Evolutionary conservation across 92 coral and sea anemone species (phyloP), one percentile per base, ranked within the genome.

Genomic region (Scolanthus callimorphus): DNA sequence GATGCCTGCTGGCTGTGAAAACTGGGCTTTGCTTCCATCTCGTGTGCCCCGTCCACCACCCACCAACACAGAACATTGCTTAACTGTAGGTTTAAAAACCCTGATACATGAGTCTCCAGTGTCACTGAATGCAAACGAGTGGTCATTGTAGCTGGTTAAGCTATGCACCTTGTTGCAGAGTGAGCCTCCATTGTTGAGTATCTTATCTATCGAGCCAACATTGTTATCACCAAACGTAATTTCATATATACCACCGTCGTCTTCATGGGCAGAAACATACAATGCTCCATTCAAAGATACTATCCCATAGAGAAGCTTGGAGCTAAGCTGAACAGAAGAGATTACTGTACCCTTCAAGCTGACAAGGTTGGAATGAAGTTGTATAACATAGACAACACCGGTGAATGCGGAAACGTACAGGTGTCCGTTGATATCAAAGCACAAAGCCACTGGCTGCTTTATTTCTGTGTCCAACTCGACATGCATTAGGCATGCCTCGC

Each of bases 251-350:
- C 80, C 85, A 49, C 85, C 80, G 23, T 58, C 27, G 2, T 79
- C 80, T 11, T 79, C 70, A 34, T 79, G 85, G 46, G 80, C 85
- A 57, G 85, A 79, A 51, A 79, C 85, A 59, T 71, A 79, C 51
- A 57, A 41, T 77, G 4, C 39, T 58, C n/a, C n/a, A 29, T 58
- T 79, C 57, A 79, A 28, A 25, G 73, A 70, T 11, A 78, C 66
- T 70, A 79, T 70, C 59, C 79, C 74, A 79, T 63, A 79, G 23
- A 79, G 74, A 64, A 79, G 85, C 31, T 25, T 65, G 37, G 74
- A 74, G 17, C 49, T 28, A 11, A 76, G 39, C 76, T 76, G 82
- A 65, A 71, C 47, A 78, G 78, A 78, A 53, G 84, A 51, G 17
- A 20, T 55, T 20, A 79, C 70, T 22, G 79, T 64, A 12, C 74